phyloP scores from a whole-genome alignment of 1,140 invertebrate genomes.

The Phocides pigmalion region DNA sequence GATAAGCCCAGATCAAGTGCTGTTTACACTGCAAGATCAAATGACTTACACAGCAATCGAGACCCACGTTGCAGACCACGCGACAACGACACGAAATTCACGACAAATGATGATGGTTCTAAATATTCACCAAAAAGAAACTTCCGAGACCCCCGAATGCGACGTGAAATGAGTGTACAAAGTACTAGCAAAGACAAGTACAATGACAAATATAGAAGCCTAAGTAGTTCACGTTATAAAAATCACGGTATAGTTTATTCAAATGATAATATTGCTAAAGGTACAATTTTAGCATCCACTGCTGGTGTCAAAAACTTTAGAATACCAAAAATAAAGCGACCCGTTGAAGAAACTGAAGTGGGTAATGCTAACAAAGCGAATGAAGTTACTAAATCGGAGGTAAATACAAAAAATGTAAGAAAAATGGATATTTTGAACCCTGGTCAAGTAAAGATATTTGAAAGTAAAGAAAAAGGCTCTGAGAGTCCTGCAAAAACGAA shows the following conservation, averaged over 20 bases:
- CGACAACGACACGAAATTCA: background rate
- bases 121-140: constrained; percentile 51
- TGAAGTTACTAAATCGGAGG: constrained; percentile 12
- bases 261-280: constrained; percentile 72
- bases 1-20: constrained; percentile 1
- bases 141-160: constrained; percentile 33
- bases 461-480: constrained; percentile 5
- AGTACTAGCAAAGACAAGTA: constrained; percentile 35
- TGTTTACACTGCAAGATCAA: background rate
- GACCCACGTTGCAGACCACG: background rate
- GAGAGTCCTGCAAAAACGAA: background rate
- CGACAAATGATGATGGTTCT: background rate
- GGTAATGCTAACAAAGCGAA: constrained; percentile 31
- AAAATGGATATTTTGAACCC: background rate
- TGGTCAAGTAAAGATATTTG: constrained; percentile 1
- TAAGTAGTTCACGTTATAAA: constrained; percentile 40
- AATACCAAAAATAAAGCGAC: constrained; percentile 86
- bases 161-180: background rate
- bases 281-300: constrained; percentile 69
- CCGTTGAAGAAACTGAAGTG: constrained; percentile 39
- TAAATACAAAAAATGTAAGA: background rate
- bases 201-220: constrained; percentile 37
- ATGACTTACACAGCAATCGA: constrained; percentile 10
- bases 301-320: constrained; percentile 86
- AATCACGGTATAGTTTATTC: constrained; percentile 70